These are phyloP conservation scores for Hyposmocoma kahamanoa DNA, from an alignment of 1,140 invertebrate genomes.

Conservation along the genomic window DNA sequence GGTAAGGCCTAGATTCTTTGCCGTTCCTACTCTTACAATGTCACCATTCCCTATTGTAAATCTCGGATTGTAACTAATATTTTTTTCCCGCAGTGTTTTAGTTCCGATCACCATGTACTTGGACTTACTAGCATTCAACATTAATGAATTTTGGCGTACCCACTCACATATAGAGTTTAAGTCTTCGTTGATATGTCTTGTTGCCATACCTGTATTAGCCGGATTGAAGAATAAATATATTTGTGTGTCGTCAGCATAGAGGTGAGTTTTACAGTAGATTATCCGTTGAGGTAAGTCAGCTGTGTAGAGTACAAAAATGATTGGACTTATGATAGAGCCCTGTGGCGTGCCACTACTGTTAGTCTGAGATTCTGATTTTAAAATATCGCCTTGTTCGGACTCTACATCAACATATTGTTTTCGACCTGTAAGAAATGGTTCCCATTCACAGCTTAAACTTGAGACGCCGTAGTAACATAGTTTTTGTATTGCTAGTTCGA, in stretches of 20 bases:
- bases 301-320: not conserved
- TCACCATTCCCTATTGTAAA: not conserved
- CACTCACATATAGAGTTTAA: constrained; percentile 9
- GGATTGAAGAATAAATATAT: constrained; percentile 9
- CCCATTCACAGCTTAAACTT: not conserved
- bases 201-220: constrained; percentile 7
- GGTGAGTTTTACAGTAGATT: constrained; percentile 8
- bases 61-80: not conserved
- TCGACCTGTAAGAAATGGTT: not conserved
- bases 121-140: not conserved
- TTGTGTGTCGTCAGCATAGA: constrained; percentile 16
- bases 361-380: not conserved
- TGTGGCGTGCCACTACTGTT: not conserved
- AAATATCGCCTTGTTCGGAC: not conserved
- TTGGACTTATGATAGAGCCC: not conserved
- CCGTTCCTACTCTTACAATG: not conserved
- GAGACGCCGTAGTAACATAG: not conserved
- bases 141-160: not conserved
- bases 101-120: not conserved
- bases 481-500: not conserved
- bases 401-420: not conserved
- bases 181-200: constrained; percentile 14
- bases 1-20: constrained; percentile 12
- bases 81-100: not conserved
- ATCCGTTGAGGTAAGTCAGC: not conserved